These are phyloP conservation scores for Lasioglossum vierecki DNA, from an alignment of 2,888 invertebrate species.

Conservation along the genomic window DNA sequence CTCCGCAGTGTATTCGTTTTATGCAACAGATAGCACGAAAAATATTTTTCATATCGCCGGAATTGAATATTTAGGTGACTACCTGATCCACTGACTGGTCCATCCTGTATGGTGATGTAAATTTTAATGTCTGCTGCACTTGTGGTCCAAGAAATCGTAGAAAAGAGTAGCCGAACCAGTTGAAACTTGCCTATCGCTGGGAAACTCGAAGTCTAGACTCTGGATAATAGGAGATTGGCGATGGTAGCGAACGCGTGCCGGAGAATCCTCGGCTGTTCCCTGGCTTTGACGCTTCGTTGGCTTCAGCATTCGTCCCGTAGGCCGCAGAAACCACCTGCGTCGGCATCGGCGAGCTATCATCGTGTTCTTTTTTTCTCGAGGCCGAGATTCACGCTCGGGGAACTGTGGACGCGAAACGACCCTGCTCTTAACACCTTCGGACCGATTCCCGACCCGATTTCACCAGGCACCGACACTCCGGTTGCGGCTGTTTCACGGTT, in stretches of 20 bases:
- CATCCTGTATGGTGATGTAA: neutral
- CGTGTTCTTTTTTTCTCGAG: neutral
- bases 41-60: too few relatives aligned
- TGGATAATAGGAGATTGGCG: neutral
- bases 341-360: constrained; percentile 22
- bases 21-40: too few relatives aligned
- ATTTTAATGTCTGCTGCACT: neutral
- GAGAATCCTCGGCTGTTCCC: constrained; percentile 29
- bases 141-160: neutral
- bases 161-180: neutral
- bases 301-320: constrained; percentile 47
- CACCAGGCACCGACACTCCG: neutral
- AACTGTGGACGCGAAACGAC: constrained; percentile 33
- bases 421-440: constrained; percentile 24
- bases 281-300: constrained; percentile 61
- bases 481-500: neutral
- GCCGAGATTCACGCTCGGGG: constrained; percentile 30
- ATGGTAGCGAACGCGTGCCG: constrained; percentile 20
- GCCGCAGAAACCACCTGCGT: constrained; percentile 51
- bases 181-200: neutral
- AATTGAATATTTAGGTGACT: neutral
- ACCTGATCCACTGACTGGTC: neutral
- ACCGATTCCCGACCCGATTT: constrained; percentile 20
- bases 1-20: too few relatives aligned
- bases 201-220: neutral